phyloP scores from a whole-genome alignment of 2,797 vertebrate genomes.

The Alca torda region DNA sequence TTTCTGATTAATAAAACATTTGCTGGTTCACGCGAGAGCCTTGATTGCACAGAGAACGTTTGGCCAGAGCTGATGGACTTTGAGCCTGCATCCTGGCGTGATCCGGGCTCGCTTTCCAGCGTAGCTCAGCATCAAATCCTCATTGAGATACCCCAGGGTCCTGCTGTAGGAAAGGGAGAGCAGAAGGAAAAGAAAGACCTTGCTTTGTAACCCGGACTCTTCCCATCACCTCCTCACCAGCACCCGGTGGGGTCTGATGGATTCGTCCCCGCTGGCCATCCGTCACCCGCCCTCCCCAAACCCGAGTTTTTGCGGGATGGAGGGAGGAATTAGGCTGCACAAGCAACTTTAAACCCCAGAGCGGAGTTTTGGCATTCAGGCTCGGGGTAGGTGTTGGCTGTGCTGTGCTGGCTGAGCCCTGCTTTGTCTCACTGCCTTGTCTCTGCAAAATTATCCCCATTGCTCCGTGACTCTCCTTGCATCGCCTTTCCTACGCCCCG shows the following conservation, averaged over 20 bases:
- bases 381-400: neutral
- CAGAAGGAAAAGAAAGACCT: neutral
- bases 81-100: rapidly evolving
- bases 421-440: neutral
- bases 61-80: neutral
- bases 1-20: neutral
- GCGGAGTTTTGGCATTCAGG: neutral
- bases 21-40: neutral
- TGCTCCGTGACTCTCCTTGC: rapidly evolving
- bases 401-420: neutral
- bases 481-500: rapidly evolving
- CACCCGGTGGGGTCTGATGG: neutral
- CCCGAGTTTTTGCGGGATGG: rapidly evolving
- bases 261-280: neutral
- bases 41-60: neutral
- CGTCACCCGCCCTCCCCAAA: neutral
- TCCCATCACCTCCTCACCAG: neutral
- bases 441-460: neutral
- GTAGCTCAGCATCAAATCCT: rapidly evolving
- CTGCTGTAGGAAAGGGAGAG: neutral
- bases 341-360: neutral
- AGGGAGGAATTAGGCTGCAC: neutral
- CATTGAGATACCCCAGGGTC: neutral
- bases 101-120: neutral
- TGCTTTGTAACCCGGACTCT: neutral